Evolutionary conservation across 1,140 invertebrate genomes (phyloP).

Genomic region (Fopius arisanus): DNA sequence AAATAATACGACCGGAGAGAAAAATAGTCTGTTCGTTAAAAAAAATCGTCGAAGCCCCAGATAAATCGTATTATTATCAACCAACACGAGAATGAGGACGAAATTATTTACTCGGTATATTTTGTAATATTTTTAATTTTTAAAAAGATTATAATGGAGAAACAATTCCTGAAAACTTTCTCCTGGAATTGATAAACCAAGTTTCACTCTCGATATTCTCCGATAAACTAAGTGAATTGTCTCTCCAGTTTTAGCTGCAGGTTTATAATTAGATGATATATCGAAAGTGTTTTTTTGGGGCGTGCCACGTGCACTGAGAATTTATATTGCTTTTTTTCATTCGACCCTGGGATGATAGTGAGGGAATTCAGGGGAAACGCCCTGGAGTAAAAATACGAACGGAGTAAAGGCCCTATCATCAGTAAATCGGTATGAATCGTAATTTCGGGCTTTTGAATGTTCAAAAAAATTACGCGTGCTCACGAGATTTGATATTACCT

Average conservation of each 20-base stretch:
- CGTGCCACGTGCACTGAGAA: neutral
- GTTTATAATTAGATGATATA: neutral
- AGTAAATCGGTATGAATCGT: too few relatives aligned
- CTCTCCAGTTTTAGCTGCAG: neutral
- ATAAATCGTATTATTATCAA: too few relatives aligned
- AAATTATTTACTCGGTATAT: too few relatives aligned
- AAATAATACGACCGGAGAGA: neutral
- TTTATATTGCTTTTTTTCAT: neutral
- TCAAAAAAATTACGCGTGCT: neutral
- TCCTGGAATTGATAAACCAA: neutral
- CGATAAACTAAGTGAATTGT: neutral
- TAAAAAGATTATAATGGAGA: too few relatives aligned
- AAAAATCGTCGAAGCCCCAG: too few relatives aligned
- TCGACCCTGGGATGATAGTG: neutral
- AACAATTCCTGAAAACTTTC: too few relatives aligned
- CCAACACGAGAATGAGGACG: too few relatives aligned
- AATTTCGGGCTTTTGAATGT: neutral
- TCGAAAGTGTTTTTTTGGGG: constrained; percentile 7
- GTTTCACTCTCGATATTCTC: neutral
- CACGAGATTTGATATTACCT: neutral
- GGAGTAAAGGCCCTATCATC: too few relatives aligned
- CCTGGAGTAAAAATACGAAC: neutral
- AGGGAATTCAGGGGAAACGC: neutral
- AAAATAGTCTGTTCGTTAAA: too few relatives aligned
- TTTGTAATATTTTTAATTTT: too few relatives aligned